Base-by-base conservation (phyloP, 2,113 vertebrate species). In the Burhinus oedicnemus region DNA sequence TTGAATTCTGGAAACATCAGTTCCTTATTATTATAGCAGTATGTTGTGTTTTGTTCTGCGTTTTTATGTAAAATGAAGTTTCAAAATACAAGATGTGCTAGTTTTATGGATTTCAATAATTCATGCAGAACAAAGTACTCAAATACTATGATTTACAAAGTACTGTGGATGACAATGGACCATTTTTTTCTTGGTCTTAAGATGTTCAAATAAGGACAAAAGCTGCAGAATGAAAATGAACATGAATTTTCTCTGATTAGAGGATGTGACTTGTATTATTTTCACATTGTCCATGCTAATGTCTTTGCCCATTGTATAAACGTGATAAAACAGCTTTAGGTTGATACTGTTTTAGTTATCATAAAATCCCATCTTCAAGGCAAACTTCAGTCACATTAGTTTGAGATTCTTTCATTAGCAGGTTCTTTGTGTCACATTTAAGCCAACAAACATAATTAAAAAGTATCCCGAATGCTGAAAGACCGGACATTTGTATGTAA, bases 111-210 rank as follows among this genome's bases (percentile, higher is more conserved):
- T n/a, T 77, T 87, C 75, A 57, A 34, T 68, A 74, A 89, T 80
- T 92, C 60, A 89, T 44, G 78, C 21, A 80, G 72, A 87, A 83
- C 44, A 82, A 91, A 90, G 11, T 47, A 85, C 86, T 89, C 36
- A 84, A 76, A 79, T 72, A 51, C 51, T 90, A 13, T 52, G 61
- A 95, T 95, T 95, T 97, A 54, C 42, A 47, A 94, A 80, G 76
- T 62, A 32, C 47, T 42, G 32, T 68, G 26, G n/a, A 61, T 83
- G 34, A 66, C 20, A 65, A 36, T 19, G 58, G 70, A 84, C 36
- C 11, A 3, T 2, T 69, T 80, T 87, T 95, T 69, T 18, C 38
- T 77, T 86, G 70, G 64, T 55, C 52, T 83, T 93, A 74, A 64
- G 66, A 85, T 87, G 51, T 71, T 83, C 30, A 91, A 91, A 81